Evolutionary conservation across 2,888 invertebrate species (phyloP).

Genomic region (Ormia ochracea): DNA sequence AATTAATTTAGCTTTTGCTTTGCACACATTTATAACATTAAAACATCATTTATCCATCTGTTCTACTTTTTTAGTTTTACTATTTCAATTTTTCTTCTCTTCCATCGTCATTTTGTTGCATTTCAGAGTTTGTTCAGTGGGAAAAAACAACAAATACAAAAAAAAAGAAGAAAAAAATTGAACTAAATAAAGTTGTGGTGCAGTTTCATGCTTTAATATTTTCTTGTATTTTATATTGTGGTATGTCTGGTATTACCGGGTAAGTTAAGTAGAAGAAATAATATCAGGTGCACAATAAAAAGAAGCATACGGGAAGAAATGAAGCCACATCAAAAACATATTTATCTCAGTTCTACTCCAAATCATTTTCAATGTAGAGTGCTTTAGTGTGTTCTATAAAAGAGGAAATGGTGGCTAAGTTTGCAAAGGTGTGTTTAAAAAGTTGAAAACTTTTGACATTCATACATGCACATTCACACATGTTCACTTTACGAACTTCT

Average conservation of each 20-base stretch:
- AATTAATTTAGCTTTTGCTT: background rate
- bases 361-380: slow-evolving; percentile 7
- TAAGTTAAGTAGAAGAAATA: slow-evolving; percentile 3
- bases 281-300: background rate
- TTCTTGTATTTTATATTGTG: background rate
- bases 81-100: background rate
- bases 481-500: background rate
- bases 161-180: background rate
- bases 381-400: background rate
- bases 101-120: background rate
- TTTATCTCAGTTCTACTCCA: slow-evolving; percentile 17
- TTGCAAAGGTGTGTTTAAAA: slow-evolving; percentile 3
- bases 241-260: slow-evolving; percentile 40
- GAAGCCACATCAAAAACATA: slow-evolving; percentile 22
- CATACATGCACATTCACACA: background rate
- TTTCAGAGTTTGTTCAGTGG: slow-evolving; percentile 13
- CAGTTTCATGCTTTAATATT: background rate
- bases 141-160: background rate
- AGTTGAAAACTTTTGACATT: slow-evolving; percentile 9
- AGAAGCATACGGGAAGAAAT: background rate
- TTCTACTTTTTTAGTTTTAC: background rate
- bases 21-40: background rate
- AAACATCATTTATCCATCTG: slow-evolving; percentile 25
- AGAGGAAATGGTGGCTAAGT: background rate
- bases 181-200: background rate